A percentile compares a stretch with the other conserved stretches of the same genome.
Evolutionary conservation across 1,140 invertebrate genomes (phyloP).

Genomic region (Fopius arisanus): DNA sequence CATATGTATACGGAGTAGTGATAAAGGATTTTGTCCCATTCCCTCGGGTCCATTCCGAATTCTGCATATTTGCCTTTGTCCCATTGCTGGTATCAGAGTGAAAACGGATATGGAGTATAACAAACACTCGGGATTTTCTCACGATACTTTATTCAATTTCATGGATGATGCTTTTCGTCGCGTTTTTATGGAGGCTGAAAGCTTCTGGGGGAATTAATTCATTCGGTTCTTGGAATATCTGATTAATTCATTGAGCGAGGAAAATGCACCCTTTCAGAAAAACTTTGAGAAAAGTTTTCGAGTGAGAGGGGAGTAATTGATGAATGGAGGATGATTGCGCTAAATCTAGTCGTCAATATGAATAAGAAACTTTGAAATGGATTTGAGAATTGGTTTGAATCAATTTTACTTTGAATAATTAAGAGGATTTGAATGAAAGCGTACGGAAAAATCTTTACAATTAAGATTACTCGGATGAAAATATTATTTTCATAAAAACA

Average conservation of each 20-base stretch:
- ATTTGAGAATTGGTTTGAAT: too few relatives aligned
- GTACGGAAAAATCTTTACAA: too few relatives aligned
- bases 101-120: constrained; percentile 9
- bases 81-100: neutral
- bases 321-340: too few relatives aligned
- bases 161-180: neutral
- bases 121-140: constrained; percentile 16
- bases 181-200: neutral
- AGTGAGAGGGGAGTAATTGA: neutral
- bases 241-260: neutral
- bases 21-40: neutral
- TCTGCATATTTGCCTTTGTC: constrained; percentile 19
- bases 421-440: too few relatives aligned
- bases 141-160: constrained; percentile 25
- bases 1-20: too few relatives aligned
- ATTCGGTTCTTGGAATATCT: neutral
- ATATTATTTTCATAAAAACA: too few relatives aligned
- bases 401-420: too few relatives aligned
- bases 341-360: too few relatives aligned
- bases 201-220: neutral
- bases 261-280: neutral
- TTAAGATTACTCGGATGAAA: too few relatives aligned
- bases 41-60: constrained; percentile 2
- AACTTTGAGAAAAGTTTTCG: neutral
- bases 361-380: too few relatives aligned